These are phyloP conservation scores for Gobio gobio DNA, from an alignment of 2,113 vertebrate species.

Conservation along the genomic window DNA sequence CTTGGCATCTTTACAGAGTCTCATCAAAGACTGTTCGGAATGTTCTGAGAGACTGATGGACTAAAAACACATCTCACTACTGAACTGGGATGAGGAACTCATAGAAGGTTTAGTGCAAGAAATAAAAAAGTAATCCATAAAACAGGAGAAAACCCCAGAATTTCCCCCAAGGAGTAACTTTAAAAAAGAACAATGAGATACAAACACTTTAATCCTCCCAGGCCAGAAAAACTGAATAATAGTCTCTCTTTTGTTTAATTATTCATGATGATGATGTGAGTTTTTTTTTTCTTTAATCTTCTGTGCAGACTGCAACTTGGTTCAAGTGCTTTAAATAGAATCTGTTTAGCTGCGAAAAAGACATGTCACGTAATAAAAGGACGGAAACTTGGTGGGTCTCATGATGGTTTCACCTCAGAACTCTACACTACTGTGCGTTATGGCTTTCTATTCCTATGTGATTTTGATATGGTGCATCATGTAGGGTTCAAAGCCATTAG, in stretches of 20 bases:
- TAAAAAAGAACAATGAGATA: conserved; percentile 62
- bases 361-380: neutral
- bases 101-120: conserved; percentile 59
- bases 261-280: conserved; percentile 73
- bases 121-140: conserved; percentile 48
- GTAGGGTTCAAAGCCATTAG: conserved; percentile 99
- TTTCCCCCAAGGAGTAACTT: conserved; percentile 60
- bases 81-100: conserved; percentile 52
- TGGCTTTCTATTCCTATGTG: conserved; percentile 99
- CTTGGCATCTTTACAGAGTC: conserved; percentile 57
- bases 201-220: conserved; percentile 67
- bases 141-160: conserved; percentile 41
- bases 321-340: conserved; percentile 55
- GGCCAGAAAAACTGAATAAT: conserved; percentile 68
- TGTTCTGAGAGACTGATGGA: conserved; percentile 55
- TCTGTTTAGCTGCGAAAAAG: conserved; percentile 41
- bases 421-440: conserved; percentile 83
- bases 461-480: conserved; percentile 88
- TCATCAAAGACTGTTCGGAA: conserved; percentile 69
- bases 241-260: conserved; percentile 73
- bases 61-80: conserved; percentile 56
- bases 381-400: conserved; percentile 15
- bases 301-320: conserved; percentile 61
- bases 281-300: conserved; percentile 66
- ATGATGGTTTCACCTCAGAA: conserved; percentile 44